These are phyloP conservation scores for Muricea muricata DNA, from an alignment of 92 coral and sea anemone species.

Conservation along the genomic window DNA sequence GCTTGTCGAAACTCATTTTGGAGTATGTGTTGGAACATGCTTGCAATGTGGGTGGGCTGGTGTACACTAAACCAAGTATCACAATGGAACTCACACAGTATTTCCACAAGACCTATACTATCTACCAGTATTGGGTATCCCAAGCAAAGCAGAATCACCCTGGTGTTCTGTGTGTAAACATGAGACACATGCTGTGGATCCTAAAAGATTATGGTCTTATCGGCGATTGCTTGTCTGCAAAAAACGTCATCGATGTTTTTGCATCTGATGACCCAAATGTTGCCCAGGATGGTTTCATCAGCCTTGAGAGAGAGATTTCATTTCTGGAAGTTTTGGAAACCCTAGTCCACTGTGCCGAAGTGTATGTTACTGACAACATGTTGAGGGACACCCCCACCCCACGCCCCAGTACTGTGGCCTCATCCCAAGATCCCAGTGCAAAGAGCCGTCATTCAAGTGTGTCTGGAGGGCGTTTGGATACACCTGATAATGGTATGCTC, in stretches of 20 bases:
- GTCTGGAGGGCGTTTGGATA: constrained; percentile 77
- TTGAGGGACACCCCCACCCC: constrained; percentile 80
- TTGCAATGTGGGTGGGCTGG: constrained; percentile 75
- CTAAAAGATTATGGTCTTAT: constrained; percentile 81
- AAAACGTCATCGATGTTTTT: constrained; percentile 77
- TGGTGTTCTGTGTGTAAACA: constrained; percentile 78
- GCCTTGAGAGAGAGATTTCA: constrained; percentile 88
- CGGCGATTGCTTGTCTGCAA: constrained; percentile 76
- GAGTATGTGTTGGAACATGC: constrained; percentile 79
- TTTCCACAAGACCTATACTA: constrained; percentile 71
- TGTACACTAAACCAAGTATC: constrained; percentile 71
- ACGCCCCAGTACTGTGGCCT: constrained; percentile 72
- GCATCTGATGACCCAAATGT: constrained; percentile 82
- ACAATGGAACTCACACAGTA: constrained; percentile 80
- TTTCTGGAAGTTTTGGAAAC: constrained; percentile 95
- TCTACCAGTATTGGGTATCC: constrained; percentile 67
- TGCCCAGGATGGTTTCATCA: constrained; percentile 86
- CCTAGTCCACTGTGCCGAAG: constrained; percentile 83
- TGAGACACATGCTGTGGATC: constrained; percentile 83
- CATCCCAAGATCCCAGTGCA: constrained; percentile 84
- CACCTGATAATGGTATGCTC: constrained; percentile 78
- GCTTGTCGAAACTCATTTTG: constrained; percentile 80
- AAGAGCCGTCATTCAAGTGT: constrained; percentile 80
- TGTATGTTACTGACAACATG: constrained; percentile 82
- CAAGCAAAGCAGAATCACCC: constrained; percentile 65